Base-by-base conservation (phyloP, 2,888 invertebrate genomes). In the Sarcophaga caerulescens region DNA sequence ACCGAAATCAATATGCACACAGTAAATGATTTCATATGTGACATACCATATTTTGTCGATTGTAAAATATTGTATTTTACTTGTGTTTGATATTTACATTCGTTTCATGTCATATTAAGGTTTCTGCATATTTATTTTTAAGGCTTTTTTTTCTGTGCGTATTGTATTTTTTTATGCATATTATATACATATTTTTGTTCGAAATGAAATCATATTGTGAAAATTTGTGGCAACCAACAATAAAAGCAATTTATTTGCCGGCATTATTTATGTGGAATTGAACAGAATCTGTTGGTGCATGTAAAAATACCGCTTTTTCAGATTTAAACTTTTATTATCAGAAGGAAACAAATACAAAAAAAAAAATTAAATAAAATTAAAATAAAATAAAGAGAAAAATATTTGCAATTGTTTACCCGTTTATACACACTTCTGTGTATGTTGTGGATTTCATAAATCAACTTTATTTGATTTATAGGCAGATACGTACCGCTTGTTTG, bases 381-480 rank as follows among this genome's bases (percentile, higher is more conserved):
- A 35, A 35, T 35, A 35, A 35, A 35, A 35, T 35, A 35, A 35
- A 35, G 8, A 35, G 35, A 10, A 35, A 35, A 19, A 35, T 74
- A 60, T 60, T 74, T 74, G 25, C 25, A 60, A 66, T 66, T 23
- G 44, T 57, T 47, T 60, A 66, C 60, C 52, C 52, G 10, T 52
- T 14, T 17, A 52, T 14, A 12, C 12, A 52, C 4, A 52, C 1
- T 52, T 52, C 14, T 52, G 35, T 10, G 35, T 52, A 14, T 14
- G 17, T 52, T 52, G 52, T 12, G 52, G 17, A 68, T 81, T 81
- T 52, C 74, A 81, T 81, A 75, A 81, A 81, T 81, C 74, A 81
- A 69, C 68, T 8, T 52, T 81, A 21, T 75, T 68, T 81, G 68
- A 81, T 81, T 81, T 81, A 45, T 80, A 73, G 57, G 59, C 19